Conservation (phyloP, 2,113 vertebrate genomes). For the Carlito syrichta region DNA sequence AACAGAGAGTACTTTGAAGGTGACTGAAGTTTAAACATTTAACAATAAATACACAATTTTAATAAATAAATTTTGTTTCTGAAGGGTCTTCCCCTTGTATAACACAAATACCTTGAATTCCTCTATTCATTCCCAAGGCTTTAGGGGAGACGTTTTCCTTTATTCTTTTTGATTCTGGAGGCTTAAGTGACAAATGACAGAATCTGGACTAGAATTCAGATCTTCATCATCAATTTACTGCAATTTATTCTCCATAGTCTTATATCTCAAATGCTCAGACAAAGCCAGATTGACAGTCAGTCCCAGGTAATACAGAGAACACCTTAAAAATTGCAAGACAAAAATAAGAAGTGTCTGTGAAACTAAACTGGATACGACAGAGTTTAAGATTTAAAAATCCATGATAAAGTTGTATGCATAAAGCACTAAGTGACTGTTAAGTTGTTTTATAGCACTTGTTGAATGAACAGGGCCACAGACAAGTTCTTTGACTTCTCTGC, state of each 20-base stretch:
- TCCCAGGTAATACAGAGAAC: background rate
- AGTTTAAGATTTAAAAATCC: background rate
- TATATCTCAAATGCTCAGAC: background rate
- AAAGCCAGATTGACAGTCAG: background rate
- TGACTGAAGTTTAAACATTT: no score
- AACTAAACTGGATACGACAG: background rate
- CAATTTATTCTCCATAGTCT: background rate
- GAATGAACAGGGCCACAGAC: background rate
- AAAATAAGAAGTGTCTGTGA: background rate
- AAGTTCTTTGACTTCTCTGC: background rate
- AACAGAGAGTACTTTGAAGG: no score
- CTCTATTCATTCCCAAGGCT: background rate
- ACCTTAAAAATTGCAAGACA: background rate
- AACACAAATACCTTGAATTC: no score
- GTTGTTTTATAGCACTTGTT: background rate
- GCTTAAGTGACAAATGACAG: no score
- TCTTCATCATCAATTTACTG: background rate
- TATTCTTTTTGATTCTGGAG: background rate
- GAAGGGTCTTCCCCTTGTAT: no score
- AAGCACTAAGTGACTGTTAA: background rate
- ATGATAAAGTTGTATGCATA: background rate
- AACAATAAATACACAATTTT: no score
- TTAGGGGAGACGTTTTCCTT: background rate
- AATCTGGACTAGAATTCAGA: background rate
- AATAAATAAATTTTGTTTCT: no score